phyloP scores from a whole-genome alignment of 2,113 vertebrate genomes.

The Nibea albiflora region DNA sequence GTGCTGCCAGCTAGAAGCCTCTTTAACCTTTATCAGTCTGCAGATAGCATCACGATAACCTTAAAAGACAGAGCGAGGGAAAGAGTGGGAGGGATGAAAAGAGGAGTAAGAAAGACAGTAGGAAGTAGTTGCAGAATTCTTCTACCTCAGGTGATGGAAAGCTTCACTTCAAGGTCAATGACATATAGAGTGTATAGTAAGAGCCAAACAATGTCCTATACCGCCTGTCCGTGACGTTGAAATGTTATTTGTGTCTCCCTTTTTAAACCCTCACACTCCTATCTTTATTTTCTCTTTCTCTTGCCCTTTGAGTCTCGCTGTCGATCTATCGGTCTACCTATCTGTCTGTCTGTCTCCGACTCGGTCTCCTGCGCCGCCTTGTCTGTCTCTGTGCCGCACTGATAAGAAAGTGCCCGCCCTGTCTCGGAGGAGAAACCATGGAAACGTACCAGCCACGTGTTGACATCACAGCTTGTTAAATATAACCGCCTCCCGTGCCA shows the following conservation, averaged over 20 bases:
- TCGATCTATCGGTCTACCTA: slow-evolving; percentile 26
- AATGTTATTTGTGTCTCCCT: slow-evolving; percentile 49
- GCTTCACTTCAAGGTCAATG: slow-evolving; percentile 49
- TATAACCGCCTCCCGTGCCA: slow-evolving; percentile 78
- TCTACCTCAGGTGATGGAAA: slow-evolving; percentile 14
- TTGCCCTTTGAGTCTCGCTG: slow-evolving; percentile 48
- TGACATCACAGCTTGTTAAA: slow-evolving; percentile 84
- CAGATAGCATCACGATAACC: slow-evolving; percentile 67
- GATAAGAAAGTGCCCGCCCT: slow-evolving; percentile 75
- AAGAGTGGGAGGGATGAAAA: slow-evolving; percentile 23
- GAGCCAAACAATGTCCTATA: slow-evolving; percentile 23
- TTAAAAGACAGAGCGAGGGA: slow-evolving; percentile 42
- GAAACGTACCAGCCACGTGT: slow-evolving; percentile 81
- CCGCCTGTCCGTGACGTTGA: slow-evolving; percentile 39
- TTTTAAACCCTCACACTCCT: slow-evolving; percentile 45
- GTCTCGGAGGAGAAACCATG: slow-evolving; percentile 82
- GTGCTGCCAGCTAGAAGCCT: slow-evolving; percentile 57
- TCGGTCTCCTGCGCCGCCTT: slow-evolving; percentile 35
- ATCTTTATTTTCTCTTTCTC: slow-evolving; percentile 59
- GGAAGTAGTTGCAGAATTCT: slow-evolving; percentile 26
- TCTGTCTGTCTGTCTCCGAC: slow-evolving; percentile 33
- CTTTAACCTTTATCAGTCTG: slow-evolving; percentile 65
- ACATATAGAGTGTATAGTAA: background rate
- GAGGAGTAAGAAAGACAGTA: slow-evolving; percentile 8
- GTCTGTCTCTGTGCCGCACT: slow-evolving; percentile 69